Evolutionary conservation across 2,888 invertebrate species (phyloP).

Genomic region (Galerucella calmariensis): DNA sequence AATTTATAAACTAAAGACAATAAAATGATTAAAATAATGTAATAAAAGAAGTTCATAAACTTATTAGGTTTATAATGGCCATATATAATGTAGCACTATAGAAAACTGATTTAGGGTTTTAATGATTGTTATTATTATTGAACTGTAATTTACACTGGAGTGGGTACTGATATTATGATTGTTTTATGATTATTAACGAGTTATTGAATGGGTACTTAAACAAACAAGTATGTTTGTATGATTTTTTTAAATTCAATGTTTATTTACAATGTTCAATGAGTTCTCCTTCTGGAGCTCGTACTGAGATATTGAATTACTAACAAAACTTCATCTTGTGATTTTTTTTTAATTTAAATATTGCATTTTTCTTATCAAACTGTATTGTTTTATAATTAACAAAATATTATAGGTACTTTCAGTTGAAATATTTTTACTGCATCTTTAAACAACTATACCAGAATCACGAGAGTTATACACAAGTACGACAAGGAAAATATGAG

Average conservation of each 20-base stretch:
- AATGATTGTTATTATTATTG: constrained; percentile 6
- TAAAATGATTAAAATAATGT: constrained; percentile 46
- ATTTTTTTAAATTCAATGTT: background rate
- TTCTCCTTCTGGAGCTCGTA: no score
- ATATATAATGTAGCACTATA: constrained; percentile 34
- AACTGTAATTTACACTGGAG: constrained; percentile 1
- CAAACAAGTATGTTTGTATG: background rate
- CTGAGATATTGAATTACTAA: no score
- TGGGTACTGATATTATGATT: constrained; percentile 1
- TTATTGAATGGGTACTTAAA: background rate
- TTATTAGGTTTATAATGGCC: constrained; percentile 44
- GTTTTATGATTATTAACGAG: background rate
- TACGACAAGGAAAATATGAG: no score
- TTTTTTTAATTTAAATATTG: no score
- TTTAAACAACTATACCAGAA: background rate
- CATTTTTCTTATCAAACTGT: no score
- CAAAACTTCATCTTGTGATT: no score
- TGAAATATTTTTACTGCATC: no score
- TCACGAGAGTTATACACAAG: background rate
- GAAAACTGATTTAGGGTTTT: constrained; percentile 25
- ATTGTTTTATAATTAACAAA: no score
- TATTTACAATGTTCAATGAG: no score
- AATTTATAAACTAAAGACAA: constrained; percentile 45
- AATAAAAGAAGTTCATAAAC: constrained; percentile 49
- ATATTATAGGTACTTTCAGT: no score